Percentiles rank a stretch among this genome's conserved stretches.
phyloP scores from a whole-genome alignment of 2,888 invertebrate genomes.

The Thera britannica region DNA sequence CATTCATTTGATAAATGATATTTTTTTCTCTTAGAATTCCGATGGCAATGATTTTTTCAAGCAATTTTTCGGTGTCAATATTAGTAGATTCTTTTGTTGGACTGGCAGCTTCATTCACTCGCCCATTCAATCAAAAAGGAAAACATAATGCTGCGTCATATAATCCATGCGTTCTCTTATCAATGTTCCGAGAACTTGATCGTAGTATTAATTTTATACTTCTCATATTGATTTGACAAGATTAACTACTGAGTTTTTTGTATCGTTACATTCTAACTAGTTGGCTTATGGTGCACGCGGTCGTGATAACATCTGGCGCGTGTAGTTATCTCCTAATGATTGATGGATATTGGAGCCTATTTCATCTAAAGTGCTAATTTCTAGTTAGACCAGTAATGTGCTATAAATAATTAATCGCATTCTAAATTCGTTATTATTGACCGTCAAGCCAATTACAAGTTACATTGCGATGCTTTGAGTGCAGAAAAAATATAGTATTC shows the following conservation, averaged over 20 bases:
- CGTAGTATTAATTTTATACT: conserved; percentile 61
- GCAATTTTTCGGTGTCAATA: conserved; percentile 74
- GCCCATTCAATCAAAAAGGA: conserved; percentile 62
- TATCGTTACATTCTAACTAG: conserved; percentile 49
- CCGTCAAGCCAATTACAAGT: conserved; percentile 82
- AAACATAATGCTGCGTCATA: conserved; percentile 66
- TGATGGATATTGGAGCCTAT: conserved; percentile 51
- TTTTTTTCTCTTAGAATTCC: conserved; percentile 57
- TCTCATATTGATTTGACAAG: conserved; percentile 63
- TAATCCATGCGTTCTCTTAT: conserved; percentile 61
- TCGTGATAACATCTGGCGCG: conserved; percentile 52
- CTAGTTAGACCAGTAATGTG: conserved; percentile 54
- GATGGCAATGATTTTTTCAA: conserved; percentile 57
- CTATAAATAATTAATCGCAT: conserved; percentile 68
- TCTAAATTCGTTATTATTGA: conserved; percentile 70
- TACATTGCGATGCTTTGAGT: conserved; percentile 76
- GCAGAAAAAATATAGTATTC: conserved; percentile 83
- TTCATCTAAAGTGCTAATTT: conserved; percentile 52
- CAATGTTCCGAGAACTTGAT: conserved; percentile 61
- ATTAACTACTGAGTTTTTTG: conserved; percentile 59
- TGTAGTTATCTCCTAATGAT: conserved; percentile 57
- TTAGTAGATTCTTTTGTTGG: conserved; percentile 63
- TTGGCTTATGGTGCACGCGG: conserved; percentile 45
- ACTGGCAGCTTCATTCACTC: conserved; percentile 60
- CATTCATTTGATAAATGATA: conserved; percentile 83